A percentile compares a stretch with the other conserved stretches of the same genome.
These are phyloP conservation scores for Drepana arcuata DNA, from an alignment of 1,140 invertebrate genomes.

Conservation along the genomic window DNA sequence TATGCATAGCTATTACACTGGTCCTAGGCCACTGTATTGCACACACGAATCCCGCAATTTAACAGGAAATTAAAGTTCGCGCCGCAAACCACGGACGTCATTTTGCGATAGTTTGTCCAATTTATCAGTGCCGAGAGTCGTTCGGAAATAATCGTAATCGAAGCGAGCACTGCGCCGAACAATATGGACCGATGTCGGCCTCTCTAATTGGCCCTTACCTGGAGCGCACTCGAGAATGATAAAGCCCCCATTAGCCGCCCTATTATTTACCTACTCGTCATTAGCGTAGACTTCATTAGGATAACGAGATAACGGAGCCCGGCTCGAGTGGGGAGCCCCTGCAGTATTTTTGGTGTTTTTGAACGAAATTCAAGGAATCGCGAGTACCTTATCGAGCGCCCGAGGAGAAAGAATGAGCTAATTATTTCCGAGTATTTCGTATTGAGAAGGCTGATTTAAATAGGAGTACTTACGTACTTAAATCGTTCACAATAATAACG, in stretches of 20 bases:
- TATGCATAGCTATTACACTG: conserved; percentile 19
- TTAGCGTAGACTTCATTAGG: conserved; percentile 72
- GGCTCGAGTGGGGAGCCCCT: conserved; percentile 38
- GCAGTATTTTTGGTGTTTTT: conserved; percentile 56
- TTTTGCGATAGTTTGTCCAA: conserved; percentile 68
- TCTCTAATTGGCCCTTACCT: conserved; percentile 71
- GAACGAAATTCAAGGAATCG: conserved; percentile 44
- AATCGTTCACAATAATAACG: no score
- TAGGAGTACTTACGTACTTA: no score
- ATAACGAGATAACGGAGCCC: conserved; percentile 70
- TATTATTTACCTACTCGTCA: conserved; percentile 72
- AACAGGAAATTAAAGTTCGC: conserved; percentile 51
- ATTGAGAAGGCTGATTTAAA: no score
- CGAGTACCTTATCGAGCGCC: conserved; percentile 23
- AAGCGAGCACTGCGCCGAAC: conserved; percentile 63
- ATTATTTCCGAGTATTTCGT: conserved; percentile 42
- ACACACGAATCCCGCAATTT: conserved; percentile 33
- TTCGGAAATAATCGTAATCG: conserved; percentile 69
- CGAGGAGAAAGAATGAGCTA: conserved; percentile 37
- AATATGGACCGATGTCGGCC: conserved; percentile 68
- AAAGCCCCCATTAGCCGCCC: conserved; percentile 70
- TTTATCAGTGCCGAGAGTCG: conserved; percentile 64
- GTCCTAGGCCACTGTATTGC: conserved; percentile 17
- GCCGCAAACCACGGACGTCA: conserved; percentile 55
- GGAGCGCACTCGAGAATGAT: conserved; percentile 70